Base-by-base conservation (phyloP, 2,113 vertebrate genomes). In the Atrichornis clamosus region DNA sequence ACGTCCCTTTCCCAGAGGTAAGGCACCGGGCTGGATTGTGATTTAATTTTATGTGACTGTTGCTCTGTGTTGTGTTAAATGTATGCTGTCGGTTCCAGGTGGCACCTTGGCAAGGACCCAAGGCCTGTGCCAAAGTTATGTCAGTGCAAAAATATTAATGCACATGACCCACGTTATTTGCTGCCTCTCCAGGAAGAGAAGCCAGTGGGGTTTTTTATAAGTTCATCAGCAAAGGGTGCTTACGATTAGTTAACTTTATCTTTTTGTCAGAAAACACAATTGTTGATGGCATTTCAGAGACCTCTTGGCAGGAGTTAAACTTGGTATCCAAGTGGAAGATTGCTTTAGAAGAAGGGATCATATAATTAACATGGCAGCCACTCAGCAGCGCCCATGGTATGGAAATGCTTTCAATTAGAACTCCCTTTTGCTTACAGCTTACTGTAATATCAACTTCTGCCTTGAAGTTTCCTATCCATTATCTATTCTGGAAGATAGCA, bases 191-290 rank as follows among this genome's bases (percentile, higher is more conserved):
- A 87, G 79, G 92, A 95, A 78, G 56, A 90, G 63, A 94, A 95
- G 18, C 33, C 82, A 83, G 70, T 68, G 78, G 80, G 41, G 6
- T 7, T 93, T 89, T 85, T 74, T 52, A n/a, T 13, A 13, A 94
- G 58, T 84, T 82, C 70, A 68, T 56, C 58, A 72, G 91, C 69
- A 93, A 91, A 76, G 37, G 65, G 65, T 95, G 65, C 70, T 95
- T 94, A 93, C 84, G 84, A 84, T 79, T 92, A 92, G 89, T 95
- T 96, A 95, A 86, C 87, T 89, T 95, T 64, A 91, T 42, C 20
- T 76, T 95, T 94, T 92, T 95, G 93, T 95, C 87, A 94, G 91
- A 97, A 92, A 94, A 46, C 37, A 76, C 80, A 95, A 91, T 95
- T 94, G 44, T 81, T 89, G 89, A 84, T 96, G 91, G 78, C 91